These are phyloP conservation scores for Melitaea athalia DNA, from an alignment of 2,888 invertebrate genomes.

Conservation along the genomic window DNA sequence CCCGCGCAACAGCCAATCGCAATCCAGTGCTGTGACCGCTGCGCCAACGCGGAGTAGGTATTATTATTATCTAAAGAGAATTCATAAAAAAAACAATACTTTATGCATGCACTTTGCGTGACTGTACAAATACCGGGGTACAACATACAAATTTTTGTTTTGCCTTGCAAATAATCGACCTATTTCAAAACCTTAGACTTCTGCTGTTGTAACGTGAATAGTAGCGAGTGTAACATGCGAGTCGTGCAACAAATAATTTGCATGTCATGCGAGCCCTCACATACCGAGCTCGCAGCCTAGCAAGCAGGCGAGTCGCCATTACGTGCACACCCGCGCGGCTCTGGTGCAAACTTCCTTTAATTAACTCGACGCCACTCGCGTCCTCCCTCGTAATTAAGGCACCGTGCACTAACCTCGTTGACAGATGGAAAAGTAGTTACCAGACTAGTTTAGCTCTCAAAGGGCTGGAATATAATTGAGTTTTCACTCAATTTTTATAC, in stretches of 20 bases:
- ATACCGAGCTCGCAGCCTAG: slow-evolving; percentile 8
- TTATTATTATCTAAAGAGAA: not conserved
- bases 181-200: slow-evolving; percentile 4
- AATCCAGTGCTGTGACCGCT: too few relatives aligned
- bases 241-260: slow-evolving; percentile 24
- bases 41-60: too few relatives aligned
- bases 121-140: not conserved
- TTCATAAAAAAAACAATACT: not conserved
- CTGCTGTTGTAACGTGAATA: slow-evolving; percentile 10
- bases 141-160: not conserved
- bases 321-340: slow-evolving; percentile 21
- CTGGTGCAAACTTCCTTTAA: slow-evolving; percentile 41
- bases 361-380: slow-evolving; percentile 39
- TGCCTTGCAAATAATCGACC: slow-evolving; percentile 5
- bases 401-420: slow-evolving; percentile 35
- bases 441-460: slow-evolving; percentile 26
- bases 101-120: not conserved
- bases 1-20: too few relatives aligned
- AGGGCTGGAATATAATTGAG: slow-evolving; percentile 25
- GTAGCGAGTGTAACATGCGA: slow-evolving; percentile 21
- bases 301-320: slow-evolving; percentile 19
- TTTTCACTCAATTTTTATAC: slow-evolving; percentile 24
- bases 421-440: slow-evolving; percentile 36
- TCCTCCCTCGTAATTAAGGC: slow-evolving; percentile 39
- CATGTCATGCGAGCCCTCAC: slow-evolving; percentile 25